Percentiles rank a stretch among this genome's conserved stretches.
Evolutionary conservation across 2,888 invertebrate genomes (phyloP).

Genomic region (Agriotes lineatus): DNA sequence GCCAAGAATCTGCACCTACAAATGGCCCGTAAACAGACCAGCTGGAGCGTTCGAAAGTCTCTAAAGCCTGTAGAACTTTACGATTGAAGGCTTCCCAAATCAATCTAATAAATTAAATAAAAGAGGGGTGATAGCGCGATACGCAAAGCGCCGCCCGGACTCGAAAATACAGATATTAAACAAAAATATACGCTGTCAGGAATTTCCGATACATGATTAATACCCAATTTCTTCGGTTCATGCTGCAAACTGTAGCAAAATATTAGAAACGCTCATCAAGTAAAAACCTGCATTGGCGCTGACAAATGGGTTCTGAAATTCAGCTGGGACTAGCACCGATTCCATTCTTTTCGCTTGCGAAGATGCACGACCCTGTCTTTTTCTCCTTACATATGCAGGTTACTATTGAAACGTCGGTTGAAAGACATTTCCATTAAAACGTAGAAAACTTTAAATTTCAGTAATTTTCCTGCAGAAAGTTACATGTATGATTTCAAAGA

Average conservation of each 20-base stretch:
- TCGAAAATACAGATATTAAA: not conserved
- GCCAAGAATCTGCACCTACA: not conserved
- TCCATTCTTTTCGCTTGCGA: no score
- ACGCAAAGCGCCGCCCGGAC: not conserved
- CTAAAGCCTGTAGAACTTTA: not conserved
- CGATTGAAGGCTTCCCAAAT: constrained; percentile 1
- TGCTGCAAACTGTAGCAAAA: not conserved
- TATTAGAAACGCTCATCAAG: not conserved
- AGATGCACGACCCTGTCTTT: no score
- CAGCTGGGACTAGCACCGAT: not conserved
- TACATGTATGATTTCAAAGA: no score
- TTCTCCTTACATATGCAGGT: no score
- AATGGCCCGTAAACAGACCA: not conserved
- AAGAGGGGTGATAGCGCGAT: not conserved
- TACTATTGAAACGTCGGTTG: no score
- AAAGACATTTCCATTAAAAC: no score
- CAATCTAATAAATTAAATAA: constrained; percentile 9
- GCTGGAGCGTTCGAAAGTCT: not conserved
- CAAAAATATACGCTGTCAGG: not conserved
- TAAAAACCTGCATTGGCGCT: constrained; percentile 4
- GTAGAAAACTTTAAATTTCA: no score
- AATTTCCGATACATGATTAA: not conserved
- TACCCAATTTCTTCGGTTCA: not conserved
- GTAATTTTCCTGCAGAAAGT: no score
- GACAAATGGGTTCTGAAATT: not conserved